A percentile compares a stretch with the other conserved stretches of the same genome.
These are phyloP conservation scores for Amphipoea oculea DNA, from an alignment of 2,888 invertebrate genomes.

Conservation along the genomic window DNA sequence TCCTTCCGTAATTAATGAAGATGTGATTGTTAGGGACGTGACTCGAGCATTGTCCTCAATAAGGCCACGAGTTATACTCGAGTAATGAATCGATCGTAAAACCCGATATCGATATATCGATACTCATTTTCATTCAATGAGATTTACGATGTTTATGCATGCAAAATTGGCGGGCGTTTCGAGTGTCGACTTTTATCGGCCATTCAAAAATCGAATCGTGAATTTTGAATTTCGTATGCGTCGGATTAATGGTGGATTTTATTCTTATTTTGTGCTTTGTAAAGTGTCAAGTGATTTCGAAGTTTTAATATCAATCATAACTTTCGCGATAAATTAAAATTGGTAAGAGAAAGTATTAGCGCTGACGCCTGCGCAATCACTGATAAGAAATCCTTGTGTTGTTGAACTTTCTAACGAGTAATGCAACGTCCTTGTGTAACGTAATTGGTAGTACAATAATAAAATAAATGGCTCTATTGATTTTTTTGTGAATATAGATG, in stretches of 20 bases:
- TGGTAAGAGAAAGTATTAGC: slow-evolving; percentile 51
- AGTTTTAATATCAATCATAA: slow-evolving; percentile 60
- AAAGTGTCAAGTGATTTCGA: slow-evolving; percentile 73
- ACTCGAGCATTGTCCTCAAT: slow-evolving; percentile 82
- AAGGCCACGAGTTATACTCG: slow-evolving; percentile 77
- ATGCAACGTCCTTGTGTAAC: slow-evolving; percentile 29
- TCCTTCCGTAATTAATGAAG: slow-evolving; percentile 88
- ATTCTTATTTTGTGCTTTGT: slow-evolving; percentile 73
- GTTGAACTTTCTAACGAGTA: slow-evolving; percentile 49
- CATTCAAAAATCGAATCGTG: slow-evolving; percentile 80
- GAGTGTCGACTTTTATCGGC: slow-evolving; percentile 87
- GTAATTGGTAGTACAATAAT: neutral
- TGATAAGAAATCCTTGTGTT: slow-evolving; percentile 42
- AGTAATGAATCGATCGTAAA: slow-evolving; percentile 83
- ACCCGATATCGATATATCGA: slow-evolving; percentile 84
- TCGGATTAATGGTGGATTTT: slow-evolving; percentile 80
- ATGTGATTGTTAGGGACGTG: slow-evolving; percentile 77
- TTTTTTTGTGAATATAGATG: neutral
- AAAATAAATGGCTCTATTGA: slow-evolving; percentile 23
- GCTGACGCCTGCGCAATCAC: slow-evolving; percentile 37
- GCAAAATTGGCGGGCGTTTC: slow-evolving; percentile 85
- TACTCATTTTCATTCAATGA: slow-evolving; percentile 86
- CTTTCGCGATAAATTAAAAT: slow-evolving; percentile 59
- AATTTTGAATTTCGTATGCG: slow-evolving; percentile 76
- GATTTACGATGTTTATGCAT: slow-evolving; percentile 88